Conservation (phyloP, 2,797 vertebrate genomes). For the Bryconaethiops microstoma region DNA sequence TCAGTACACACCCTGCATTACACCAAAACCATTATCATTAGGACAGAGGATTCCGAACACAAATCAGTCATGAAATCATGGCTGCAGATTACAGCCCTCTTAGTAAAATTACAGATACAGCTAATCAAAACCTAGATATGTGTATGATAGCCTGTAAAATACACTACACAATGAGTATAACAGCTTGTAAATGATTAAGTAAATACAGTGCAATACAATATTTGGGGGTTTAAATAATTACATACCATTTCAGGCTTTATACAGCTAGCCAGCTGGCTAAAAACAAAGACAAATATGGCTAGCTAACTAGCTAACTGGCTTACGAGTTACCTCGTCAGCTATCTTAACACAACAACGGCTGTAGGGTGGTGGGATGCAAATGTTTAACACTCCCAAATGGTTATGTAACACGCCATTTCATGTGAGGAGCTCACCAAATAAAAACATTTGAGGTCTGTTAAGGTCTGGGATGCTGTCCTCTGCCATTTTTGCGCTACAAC, state of each 20-base stretch:
- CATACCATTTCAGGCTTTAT: neutral
- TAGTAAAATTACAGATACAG: neutral
- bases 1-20: conserved; percentile 76
- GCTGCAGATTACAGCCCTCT: neutral
- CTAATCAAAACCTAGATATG: neutral
- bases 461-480: conserved; percentile 71
- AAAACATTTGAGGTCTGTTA: conserved; percentile 80
- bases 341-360: neutral
- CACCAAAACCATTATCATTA: neutral
- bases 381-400: neutral
- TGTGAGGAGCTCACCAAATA: conserved; percentile 77
- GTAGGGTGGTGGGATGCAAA: neutral
- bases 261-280: conserved; percentile 5
- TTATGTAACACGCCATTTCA: conserved; percentile 13
- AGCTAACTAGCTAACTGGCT: conserved; percentile 23
- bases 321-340: neutral
- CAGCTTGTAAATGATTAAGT: neutral
- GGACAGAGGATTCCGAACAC: neutral
- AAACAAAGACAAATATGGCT: conserved; percentile 48
- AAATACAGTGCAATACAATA: neutral
- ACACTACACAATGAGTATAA: neutral
- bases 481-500: conserved; percentile 75
- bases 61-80: neutral
- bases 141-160: neutral
- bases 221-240: neutral